Base-by-base conservation (phyloP, 2,113 vertebrate species). In the Solea solea region DNA sequence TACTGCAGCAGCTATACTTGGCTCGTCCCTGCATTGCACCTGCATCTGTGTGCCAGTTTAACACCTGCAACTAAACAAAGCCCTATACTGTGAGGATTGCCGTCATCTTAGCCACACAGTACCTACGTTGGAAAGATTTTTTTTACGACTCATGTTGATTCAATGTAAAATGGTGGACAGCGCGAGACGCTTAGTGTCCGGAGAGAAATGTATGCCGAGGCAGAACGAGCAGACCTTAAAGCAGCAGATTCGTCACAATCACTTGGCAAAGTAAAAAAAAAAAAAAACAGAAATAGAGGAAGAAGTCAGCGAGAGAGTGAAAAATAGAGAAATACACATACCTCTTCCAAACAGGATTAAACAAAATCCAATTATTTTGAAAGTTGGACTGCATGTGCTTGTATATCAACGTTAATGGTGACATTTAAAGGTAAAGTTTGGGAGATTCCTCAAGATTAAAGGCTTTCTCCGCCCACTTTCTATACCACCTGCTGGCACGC, bases 241-340 rank as follows among this genome's bases (percentile, higher is more conserved):
- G 90, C 74, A 90, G 89, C 85, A 91, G 90, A 93, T 92, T 93
- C 91, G 81, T 92, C 84, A 76, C 10, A 64, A 64, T 58, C 86
- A 61, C 42, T 65, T 92, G 82, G 88, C 93, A 76, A 48, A 88
- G 93, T 76, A 10, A 11, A 88, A 77, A 86, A 41, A 64, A 78
- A 79, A 45, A 51, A 46, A 34, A 10, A 21, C 9, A 56, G 59
- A 72, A 40, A 69, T 21, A 42, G 28, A 4, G 34, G 34, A 34
- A 65, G 48, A 39, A 48, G 51, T 57, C n/a, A 13, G 8, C 46
- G n/a, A n/a, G 13, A 45, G 15, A 50, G 28, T 39, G 44, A 45
- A 9, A 55, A 40, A 27, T 2, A 66, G 7, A 46, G 28, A 27
- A n/a, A 56, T 28, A 60, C 21, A 68, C 42, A 28, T 41, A 79